Percentiles rank a stretch among this genome's conserved stretches.
These are phyloP conservation scores for Triplophysa dalaica DNA, from an alignment of 2,113 vertebrate genomes.

Conservation along the genomic window DNA sequence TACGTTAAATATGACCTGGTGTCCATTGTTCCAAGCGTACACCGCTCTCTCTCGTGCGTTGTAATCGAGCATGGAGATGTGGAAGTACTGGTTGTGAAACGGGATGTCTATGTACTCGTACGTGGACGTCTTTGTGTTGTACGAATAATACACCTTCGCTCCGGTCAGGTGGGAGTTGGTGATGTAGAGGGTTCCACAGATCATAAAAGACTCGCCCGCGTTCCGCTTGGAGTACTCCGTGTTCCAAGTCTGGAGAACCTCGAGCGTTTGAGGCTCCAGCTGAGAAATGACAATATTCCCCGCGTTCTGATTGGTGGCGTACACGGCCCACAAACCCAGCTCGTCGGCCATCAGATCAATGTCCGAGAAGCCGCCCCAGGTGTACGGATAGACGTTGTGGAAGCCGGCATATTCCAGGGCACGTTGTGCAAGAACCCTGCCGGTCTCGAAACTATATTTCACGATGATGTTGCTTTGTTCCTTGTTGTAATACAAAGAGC, in stretches of 20 bases:
- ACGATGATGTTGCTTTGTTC: constrained; percentile 99
- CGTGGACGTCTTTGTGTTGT: constrained; percentile 92
- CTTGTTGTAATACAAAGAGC: constrained; percentile 98
- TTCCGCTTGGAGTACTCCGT: constrained; percentile 97
- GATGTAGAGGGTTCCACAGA: constrained; percentile 95
- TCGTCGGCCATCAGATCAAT: constrained; percentile 98
- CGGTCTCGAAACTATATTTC: constrained; percentile 93
- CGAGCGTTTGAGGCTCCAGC: constrained; percentile 88
- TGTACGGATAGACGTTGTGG: constrained; percentile 97
- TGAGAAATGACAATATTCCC: constrained; percentile 96
- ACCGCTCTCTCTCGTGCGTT: constrained; percentile 93
- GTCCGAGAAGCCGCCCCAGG: constrained; percentile 96
- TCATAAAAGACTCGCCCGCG: constrained; percentile 98
- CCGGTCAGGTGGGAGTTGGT: constrained; percentile 97
- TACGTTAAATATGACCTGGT: constrained; percentile 98
- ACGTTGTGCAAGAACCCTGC: constrained; percentile 87
- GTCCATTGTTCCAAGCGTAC: constrained; percentile 98
- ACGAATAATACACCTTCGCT: constrained; percentile 97
- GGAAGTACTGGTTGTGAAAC: constrained; percentile 98
- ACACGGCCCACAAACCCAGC: constrained; percentile 94
- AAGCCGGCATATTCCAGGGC: constrained; percentile 95
- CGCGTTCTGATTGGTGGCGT: constrained; percentile 97
- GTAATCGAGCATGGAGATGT: constrained; percentile 99
- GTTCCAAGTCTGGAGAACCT: constrained; percentile 92
- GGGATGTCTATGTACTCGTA: constrained; percentile 98